Evolutionary conservation across 2,113 vertebrate genomes (phyloP).

Genomic region (Cyanoliseus patagonus): DNA sequence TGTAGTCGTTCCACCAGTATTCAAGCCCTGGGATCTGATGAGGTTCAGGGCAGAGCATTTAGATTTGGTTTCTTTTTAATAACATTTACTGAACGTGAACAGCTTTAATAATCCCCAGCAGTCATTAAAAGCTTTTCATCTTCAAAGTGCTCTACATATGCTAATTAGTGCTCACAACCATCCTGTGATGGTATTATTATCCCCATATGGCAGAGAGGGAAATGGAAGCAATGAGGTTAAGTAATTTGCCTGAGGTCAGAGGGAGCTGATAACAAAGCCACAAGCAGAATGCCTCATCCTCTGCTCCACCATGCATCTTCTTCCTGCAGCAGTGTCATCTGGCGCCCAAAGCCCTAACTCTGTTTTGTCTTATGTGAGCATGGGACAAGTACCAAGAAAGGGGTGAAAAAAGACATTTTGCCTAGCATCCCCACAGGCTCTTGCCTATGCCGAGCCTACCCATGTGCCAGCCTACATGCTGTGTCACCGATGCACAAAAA

Average conservation of each 20-base stretch:
- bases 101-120: conserved; percentile 46
- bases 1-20: conserved; percentile 18
- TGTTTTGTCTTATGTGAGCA: neutral
- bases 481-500: neutral
- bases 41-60: conserved; percentile 42
- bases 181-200: conserved; percentile 42
- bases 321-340: neutral
- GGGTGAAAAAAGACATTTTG: neutral
- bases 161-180: conserved; percentile 62
- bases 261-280: neutral
- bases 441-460: neutral
- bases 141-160: conserved; percentile 58
- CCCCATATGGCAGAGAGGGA: conserved; percentile 44
- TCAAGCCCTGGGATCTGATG: conserved; percentile 34
- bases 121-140: conserved; percentile 60
- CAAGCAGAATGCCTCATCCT: neutral
- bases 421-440: neutral
- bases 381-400: neutral
- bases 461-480: accelerated
- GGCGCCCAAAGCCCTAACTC: neutral
- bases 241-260: conserved; percentile 43
- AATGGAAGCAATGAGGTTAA: conserved; percentile 50
- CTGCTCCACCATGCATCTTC: neutral
- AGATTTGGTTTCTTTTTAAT: conserved; percentile 59
- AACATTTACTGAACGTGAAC: conserved; percentile 41